Evolutionary conservation across 2,888 invertebrate species (phyloP).

Genomic region (Dastarcus helophoroides): DNA sequence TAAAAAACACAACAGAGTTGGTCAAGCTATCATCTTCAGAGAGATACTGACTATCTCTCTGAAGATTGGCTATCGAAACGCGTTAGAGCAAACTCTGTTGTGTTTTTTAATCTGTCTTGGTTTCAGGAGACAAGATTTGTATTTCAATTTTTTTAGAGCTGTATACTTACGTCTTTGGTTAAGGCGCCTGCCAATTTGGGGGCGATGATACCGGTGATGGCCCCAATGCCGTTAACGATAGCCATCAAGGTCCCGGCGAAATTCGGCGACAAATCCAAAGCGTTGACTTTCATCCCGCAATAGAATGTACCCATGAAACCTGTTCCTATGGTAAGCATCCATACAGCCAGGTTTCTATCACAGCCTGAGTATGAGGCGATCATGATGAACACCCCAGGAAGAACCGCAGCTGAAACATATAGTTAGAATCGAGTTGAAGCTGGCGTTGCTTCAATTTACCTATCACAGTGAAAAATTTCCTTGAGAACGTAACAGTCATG

Average conservation of each 20-base stretch:
- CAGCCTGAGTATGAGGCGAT: conserved; percentile 48
- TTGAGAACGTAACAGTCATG: conserved; percentile 43
- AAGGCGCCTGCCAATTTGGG: conserved; percentile 45
- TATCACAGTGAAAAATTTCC: conserved; percentile 54
- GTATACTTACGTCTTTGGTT: conserved; percentile 45
- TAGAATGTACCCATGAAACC: conserved; percentile 54
- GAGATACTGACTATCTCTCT: too few relatives aligned
- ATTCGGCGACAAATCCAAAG: conserved; percentile 48
- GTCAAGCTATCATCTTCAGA: too few relatives aligned
- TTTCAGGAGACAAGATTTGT: too few relatives aligned
- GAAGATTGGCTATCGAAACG: too few relatives aligned
- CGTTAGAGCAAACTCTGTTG: too few relatives aligned
- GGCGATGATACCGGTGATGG: conserved; percentile 46
- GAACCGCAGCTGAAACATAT: conserved; percentile 41
- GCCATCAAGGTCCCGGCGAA: conserved; percentile 48
- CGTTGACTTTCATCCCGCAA: conserved; percentile 48
- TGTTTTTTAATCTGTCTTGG: too few relatives aligned
- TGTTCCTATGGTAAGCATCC: conserved; percentile 45
- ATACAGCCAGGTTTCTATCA: conserved; percentile 38
- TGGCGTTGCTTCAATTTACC: too few relatives aligned
- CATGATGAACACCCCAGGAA: conserved; percentile 46
- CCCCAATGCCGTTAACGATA: conserved; percentile 44
- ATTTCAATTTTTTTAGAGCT: too few relatives aligned
- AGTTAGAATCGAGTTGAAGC: too few relatives aligned
- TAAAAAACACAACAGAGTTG: too few relatives aligned